Conservation (phyloP, 1,140 invertebrate genomes). For the Planococcus citri region DNA sequence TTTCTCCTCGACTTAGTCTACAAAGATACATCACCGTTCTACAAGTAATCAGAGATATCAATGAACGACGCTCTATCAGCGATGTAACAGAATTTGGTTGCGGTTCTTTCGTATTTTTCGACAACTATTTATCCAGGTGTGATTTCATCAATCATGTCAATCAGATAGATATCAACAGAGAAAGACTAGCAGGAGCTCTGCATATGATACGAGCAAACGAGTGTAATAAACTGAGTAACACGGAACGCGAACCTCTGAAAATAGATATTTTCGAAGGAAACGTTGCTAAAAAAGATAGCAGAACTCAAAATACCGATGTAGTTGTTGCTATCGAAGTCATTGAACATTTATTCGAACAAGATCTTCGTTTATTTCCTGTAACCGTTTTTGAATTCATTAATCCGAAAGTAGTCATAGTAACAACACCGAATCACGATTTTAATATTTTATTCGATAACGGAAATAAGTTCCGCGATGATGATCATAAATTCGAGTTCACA, state of each 20-base stretch:
- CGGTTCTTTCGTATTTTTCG: neutral
- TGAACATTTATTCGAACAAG: neutral
- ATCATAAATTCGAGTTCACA: slow-evolving; percentile 11
- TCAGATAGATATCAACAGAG: neutral
- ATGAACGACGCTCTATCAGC: neutral
- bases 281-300: neutral
- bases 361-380: neutral
- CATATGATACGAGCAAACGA: neutral
- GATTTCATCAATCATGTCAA: neutral
- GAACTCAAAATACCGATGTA: neutral
- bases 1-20: neutral
- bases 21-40: neutral
- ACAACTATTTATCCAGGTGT: neutral
- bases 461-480: neutral
- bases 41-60: neutral
- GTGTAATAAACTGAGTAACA: neutral
- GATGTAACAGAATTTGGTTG: neutral
- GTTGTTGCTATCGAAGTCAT: slow-evolving; percentile 6
- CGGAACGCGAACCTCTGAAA: neutral
- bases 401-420: neutral
- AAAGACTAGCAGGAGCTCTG: neutral
- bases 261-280: neutral
- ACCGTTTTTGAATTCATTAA: neutral
- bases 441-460: neutral
- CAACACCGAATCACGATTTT: slow-evolving; percentile 5